phyloP scores from a whole-genome alignment of 2,113 vertebrate species.

The Casuarius casuarius region DNA sequence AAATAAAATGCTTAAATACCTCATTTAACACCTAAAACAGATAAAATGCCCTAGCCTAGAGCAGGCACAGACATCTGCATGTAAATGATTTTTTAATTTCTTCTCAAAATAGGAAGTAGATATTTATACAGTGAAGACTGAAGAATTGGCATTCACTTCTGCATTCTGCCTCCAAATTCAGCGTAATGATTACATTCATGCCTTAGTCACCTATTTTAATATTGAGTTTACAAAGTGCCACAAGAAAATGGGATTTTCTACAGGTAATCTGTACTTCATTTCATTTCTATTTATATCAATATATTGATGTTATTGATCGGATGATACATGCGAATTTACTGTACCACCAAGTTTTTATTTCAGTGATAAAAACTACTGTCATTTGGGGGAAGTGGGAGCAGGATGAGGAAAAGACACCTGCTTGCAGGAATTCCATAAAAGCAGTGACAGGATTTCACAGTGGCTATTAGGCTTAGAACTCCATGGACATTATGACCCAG shows the following conservation, averaged over 20 bases:
- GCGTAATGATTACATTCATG: constrained; percentile 95
- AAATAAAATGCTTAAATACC: not conserved
- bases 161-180: constrained; percentile 95
- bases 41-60: not conserved
- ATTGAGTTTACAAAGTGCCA: constrained; percentile 99
- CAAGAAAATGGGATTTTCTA: constrained; percentile 97
- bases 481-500: not conserved
- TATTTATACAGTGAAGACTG: constrained; percentile 94
- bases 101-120: constrained; percentile 88
- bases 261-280: constrained; percentile 79
- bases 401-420: not conserved
- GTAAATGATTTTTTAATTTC: constrained; percentile 7
- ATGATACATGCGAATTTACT: not conserved
- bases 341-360: not conserved
- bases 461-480: not conserved
- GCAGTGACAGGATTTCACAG: not conserved
- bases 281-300: not conserved
- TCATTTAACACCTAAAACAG: not conserved
- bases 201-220: constrained; percentile 96
- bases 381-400: not conserved
- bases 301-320: not conserved
- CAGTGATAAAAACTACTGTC: not conserved
- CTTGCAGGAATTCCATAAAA: not conserved
- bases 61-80: not conserved
- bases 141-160: constrained; percentile 93